Evolutionary conservation across 1,140 invertebrate genomes (phyloP), one percentile per base, ranked within the genome.

Genomic region (Bilobella aurantiaca): DNA sequence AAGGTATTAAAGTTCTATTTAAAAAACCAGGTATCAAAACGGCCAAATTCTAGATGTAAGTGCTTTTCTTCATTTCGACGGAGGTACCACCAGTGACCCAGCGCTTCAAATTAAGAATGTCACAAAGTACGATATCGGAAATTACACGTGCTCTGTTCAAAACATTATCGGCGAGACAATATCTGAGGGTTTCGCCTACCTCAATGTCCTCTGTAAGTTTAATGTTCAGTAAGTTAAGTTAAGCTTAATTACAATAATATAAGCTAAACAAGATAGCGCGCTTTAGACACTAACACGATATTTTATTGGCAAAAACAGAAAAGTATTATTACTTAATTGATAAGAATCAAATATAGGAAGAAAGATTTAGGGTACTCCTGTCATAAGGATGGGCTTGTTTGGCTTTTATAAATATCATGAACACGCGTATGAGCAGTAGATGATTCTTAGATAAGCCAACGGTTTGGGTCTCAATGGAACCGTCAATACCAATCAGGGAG

Each of bases 191-290:
- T 79, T 77, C 69, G 84, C 89, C 59, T 81, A 84, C 68, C 83
- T 91, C 42, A 85, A 87, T 74, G 85, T 92, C 53, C 80, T 89
- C 64, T 90, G 89, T 92, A 82, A 85, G 88, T 58, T n/a, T 27
- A 21, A 46, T 42, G 49, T 31, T 49, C 8, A 42, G 18, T 42
- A 18, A 18, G 34, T 18, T n/a, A n/a, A n/a, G n/a, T n/a, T n/a
- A n/a, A n/a, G n/a, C n/a, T n/a, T n/a, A n/a, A n/a, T n/a, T n/a
- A n/a, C n/a, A n/a, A n/a, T n/a, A n/a, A n/a, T n/a, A n/a, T n/a
- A n/a, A n/a, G n/a, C n/a, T n/a, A n/a, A n/a, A n/a, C n/a, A n/a
- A n/a, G n/a, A n/a, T n/a, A n/a, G n/a, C n/a, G n/a, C n/a, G n/a
- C n/a, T n/a, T n/a, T n/a, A n/a, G n/a, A n/a, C n/a, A n/a, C n/a